These are phyloP conservation scores for Laupala kohalensis DNA, from an alignment of 1,140 invertebrate genomes.

Conservation along the genomic window DNA sequence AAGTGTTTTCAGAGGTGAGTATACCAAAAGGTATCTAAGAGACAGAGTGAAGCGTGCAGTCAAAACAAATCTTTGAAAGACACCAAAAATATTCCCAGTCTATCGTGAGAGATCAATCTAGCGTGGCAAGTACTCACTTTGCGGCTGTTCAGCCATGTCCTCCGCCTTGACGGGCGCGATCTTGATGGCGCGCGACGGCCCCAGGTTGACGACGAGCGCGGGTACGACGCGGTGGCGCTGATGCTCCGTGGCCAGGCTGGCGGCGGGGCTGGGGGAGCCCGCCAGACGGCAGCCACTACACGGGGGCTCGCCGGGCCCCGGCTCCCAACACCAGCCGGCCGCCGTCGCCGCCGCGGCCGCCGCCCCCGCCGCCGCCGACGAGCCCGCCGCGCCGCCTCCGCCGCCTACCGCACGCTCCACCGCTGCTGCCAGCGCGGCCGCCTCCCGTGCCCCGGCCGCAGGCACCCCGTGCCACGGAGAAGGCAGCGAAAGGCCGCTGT, in stretches of 20 bases:
- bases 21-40: too few species aligned
- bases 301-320: background rate
- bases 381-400: slow-evolving; percentile 22
- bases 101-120: too few species aligned
- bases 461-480: slow-evolving; percentile 7
- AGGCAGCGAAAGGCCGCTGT: background rate
- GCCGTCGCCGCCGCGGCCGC: slow-evolving; percentile 9
- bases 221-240: slow-evolving; percentile 17
- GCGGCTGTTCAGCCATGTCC: slow-evolving; percentile 36
- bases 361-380: background rate
- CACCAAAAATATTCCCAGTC: too few species aligned
- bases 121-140: slow-evolving; percentile 44
- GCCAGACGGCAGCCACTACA: slow-evolving; percentile 6
- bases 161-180: slow-evolving; percentile 43
- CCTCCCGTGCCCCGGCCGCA: slow-evolving; percentile 18
- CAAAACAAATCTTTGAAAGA: too few species aligned
- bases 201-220: slow-evolving; percentile 22
- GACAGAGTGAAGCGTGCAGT: too few species aligned
- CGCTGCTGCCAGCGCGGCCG: slow-evolving; percentile 20
- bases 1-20: too few species aligned
- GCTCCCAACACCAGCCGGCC: slow-evolving; percentile 10
- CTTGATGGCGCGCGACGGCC: slow-evolving; percentile 35
- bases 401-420: slow-evolving; percentile 17
- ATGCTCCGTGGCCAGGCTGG: slow-evolving; percentile 13
- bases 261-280: slow-evolving; percentile 3